A percentile compares a stretch with the other conserved stretches of the same genome.
phyloP scores from a whole-genome alignment of 2,888 invertebrate genomes.

The Polydrusus cervinus region DNA sequence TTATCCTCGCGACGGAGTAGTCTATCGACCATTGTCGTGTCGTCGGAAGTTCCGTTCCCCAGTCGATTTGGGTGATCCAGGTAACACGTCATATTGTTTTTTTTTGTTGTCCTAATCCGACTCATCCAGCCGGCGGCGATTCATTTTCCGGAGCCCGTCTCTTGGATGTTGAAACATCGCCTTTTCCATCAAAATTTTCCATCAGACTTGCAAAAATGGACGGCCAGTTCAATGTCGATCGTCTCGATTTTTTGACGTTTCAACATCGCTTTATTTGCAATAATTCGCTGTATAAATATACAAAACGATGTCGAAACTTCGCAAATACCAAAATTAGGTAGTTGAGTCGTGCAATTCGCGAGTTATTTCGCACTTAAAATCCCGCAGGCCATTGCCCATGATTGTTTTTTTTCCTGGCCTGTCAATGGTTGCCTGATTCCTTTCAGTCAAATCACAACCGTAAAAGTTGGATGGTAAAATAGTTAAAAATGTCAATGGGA shows the following conservation, averaged over 20 bases:
- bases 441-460: slow-evolving; percentile 24
- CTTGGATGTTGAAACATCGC: background rate
- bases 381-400: slow-evolving; percentile 30
- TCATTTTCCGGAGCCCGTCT: background rate
- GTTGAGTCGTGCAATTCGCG: slow-evolving; percentile 28
- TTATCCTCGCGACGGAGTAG: slow-evolving; percentile 39
- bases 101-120: slow-evolving; percentile 32
- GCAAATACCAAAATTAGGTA: slow-evolving; percentile 26
- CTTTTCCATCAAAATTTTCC: slow-evolving; percentile 27
- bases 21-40: slow-evolving; percentile 49
- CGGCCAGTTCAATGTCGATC: slow-evolving; percentile 40
- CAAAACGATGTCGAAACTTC: slow-evolving; percentile 33
- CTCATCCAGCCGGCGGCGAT: slow-evolving; percentile 34
- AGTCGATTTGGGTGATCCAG: slow-evolving; percentile 51
- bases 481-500: slow-evolving; percentile 34
- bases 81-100: slow-evolving; percentile 56
- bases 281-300: slow-evolving; percentile 23
- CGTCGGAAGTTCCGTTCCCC: slow-evolving; percentile 50
- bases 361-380: slow-evolving; percentile 24
- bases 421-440: slow-evolving; percentile 27
- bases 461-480: slow-evolving; percentile 17
- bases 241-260: slow-evolving; percentile 38
- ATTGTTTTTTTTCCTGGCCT: slow-evolving; percentile 20
- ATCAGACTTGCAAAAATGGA: slow-evolving; percentile 36
- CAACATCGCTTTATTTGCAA: slow-evolving; percentile 35